A percentile compares a stretch with the other conserved stretches of the same genome.
Evolutionary conservation across 2,113 vertebrate genomes (phyloP).

Genomic region (Chloropsis cyanopogon): DNA sequence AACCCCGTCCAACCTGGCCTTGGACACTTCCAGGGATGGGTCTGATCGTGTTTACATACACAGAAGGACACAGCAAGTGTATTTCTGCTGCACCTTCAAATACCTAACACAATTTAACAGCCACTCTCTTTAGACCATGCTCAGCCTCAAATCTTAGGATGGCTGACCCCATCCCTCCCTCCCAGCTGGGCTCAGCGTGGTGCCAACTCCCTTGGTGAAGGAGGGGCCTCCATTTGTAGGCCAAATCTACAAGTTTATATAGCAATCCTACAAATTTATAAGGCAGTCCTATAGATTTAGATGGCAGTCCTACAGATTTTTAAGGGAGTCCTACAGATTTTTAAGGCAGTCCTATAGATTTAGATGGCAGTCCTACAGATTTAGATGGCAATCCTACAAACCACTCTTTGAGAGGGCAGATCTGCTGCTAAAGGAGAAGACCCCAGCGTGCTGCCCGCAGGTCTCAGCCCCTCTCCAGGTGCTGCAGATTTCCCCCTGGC

Average conservation of each 20-base stretch:
- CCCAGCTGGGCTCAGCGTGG: background rate
- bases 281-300: background rate
- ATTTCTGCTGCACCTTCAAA: background rate
- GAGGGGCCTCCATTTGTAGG: background rate
- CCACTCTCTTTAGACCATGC: accelerated
- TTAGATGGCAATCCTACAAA: background rate
- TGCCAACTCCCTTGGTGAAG: background rate
- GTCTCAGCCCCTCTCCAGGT: background rate
- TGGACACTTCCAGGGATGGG: background rate
- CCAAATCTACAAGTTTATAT: background rate
- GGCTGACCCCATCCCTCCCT: background rate
- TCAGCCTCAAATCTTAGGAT: background rate
- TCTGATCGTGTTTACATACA: background rate
- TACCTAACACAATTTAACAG: background rate
- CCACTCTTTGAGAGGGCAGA: background rate
- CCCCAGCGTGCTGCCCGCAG: background rate
- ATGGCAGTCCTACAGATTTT: background rate
- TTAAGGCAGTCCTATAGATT: background rate
- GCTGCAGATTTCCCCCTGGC: background rate
- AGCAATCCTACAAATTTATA: background rate
- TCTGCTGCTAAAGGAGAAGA: background rate
- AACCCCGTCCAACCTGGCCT: accelerated
- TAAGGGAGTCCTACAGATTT: background rate
- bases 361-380: background rate
- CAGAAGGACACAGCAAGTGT: background rate